These are phyloP conservation scores for Scytalopus superciliaris DNA, from an alignment of 2,113 vertebrate species.

Conservation along the genomic window DNA sequence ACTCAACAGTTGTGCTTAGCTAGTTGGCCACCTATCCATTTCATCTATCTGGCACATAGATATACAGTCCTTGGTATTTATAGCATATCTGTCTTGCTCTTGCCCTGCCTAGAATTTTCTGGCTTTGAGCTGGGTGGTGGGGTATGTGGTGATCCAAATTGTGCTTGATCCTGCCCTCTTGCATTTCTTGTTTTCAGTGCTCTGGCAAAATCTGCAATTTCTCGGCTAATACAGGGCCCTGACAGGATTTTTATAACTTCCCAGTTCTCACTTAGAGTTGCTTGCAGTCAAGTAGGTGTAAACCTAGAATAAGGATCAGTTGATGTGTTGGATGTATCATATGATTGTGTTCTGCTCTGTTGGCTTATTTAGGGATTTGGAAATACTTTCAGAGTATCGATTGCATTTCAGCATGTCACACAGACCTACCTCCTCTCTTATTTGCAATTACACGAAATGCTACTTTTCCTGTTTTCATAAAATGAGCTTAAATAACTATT, in stretches of 20 bases:
- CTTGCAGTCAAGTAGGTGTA: neutral
- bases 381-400: neutral
- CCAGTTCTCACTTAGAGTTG: neutral
- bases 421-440: neutral
- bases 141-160: neutral
- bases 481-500: neutral
- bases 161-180: neutral
- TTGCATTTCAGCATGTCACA: neutral
- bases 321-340: neutral
- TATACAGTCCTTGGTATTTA: neutral
- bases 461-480: neutral
- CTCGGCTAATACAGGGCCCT: neutral
- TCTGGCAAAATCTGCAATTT: neutral
- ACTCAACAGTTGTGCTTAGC: no score
- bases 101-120: neutral
- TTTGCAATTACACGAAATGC: neutral
- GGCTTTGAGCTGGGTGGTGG: neutral
- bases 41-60: neutral
- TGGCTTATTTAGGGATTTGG: neutral
- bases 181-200: neutral
- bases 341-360: neutral
- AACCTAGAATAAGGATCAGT: neutral
- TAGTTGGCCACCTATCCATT: neutral
- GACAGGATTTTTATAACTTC: neutral
- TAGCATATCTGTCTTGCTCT: fast-evolving